Percentiles rank a stretch among this genome's conserved stretches.
phyloP scores from a whole-genome alignment of 2,113 vertebrate species.

The Sarotherodon lohbergeri region DNA sequence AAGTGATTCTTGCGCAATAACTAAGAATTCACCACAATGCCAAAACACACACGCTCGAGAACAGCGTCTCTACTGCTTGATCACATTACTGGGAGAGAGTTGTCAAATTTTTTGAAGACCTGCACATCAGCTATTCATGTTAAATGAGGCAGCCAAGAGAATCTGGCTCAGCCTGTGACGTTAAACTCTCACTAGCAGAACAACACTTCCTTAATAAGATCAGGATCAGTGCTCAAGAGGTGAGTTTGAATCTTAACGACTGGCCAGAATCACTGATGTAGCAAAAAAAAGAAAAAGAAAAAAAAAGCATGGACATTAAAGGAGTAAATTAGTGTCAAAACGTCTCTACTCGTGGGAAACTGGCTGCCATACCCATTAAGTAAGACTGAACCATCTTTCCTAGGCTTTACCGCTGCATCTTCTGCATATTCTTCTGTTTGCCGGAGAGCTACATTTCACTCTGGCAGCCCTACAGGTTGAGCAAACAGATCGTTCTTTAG shows the following conservation, averaged over 20 bases:
- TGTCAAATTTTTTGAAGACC: not conserved
- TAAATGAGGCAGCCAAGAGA: not conserved
- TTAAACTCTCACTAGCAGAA: not conserved
- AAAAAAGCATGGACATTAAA: not conserved
- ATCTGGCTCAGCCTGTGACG: not conserved
- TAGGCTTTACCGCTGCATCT: not conserved
- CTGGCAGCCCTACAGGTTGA: not conserved
- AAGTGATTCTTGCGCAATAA: constrained; percentile 30
- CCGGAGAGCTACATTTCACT: not conserved
- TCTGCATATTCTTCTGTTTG: not conserved
- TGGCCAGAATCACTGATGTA: not conserved
- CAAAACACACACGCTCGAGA: not conserved
- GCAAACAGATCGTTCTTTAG: constrained; percentile 12
- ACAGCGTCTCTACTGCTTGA: not conserved
- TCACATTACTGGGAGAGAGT: not conserved
- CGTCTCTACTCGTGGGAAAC: not conserved
- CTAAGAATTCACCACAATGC: not conserved
- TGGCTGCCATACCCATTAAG: not conserved
- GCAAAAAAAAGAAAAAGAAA: not conserved
- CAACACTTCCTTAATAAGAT: constrained; percentile 14
- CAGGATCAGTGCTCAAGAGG: constrained; percentile 3
- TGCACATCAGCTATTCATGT: not conserved
- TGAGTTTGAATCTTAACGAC: not conserved
- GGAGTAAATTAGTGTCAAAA: not conserved
- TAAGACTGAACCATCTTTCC: not conserved